These are phyloP conservation scores for Synanthedon formicaeformis DNA, from an alignment of 2,888 invertebrate genomes.

Conservation along the genomic window DNA sequence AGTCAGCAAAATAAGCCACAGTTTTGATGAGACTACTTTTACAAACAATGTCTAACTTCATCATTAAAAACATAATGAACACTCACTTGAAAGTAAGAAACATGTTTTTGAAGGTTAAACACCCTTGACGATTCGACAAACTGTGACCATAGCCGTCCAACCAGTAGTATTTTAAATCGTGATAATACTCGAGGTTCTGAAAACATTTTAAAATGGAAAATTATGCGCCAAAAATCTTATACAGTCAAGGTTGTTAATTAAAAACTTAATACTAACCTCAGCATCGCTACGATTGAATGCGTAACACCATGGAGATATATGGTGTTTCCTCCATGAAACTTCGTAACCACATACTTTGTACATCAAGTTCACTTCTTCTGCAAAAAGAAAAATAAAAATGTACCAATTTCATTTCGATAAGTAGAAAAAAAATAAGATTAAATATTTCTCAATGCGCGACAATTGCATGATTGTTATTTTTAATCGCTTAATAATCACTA, in stretches of 20 bases:
- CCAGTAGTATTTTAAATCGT: constrained; percentile 86
- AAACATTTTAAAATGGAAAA: constrained; percentile 7
- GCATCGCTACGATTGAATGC: constrained; percentile 74
- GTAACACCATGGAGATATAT: constrained; percentile 83
- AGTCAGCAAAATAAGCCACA: too few relatives aligned
- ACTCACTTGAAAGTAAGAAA: constrained; percentile 76
- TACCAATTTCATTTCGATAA: too few relatives aligned
- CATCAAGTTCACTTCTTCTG: constrained; percentile 74
- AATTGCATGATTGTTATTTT: too few relatives aligned
- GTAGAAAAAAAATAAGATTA: too few relatives aligned
- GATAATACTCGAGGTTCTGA: constrained; percentile 78
- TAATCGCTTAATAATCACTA: too few relatives aligned
- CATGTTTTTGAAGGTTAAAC: constrained; percentile 78
- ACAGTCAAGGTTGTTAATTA: too few relatives aligned
- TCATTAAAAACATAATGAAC: not conserved
- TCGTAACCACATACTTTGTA: constrained; percentile 84
- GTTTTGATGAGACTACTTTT: too few relatives aligned
- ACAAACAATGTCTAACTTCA: not conserved
- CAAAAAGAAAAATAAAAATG: constrained; percentile 4
- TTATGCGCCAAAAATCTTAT: too few relatives aligned
- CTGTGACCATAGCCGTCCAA: constrained; percentile 83
- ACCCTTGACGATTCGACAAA: constrained; percentile 81
- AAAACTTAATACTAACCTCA: too few relatives aligned
- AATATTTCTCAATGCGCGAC: too few relatives aligned
- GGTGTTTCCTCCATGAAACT: constrained; percentile 79